Percentiles rank a stretch among this genome's conserved stretches.
Conservation (phyloP, 2,113 vertebrate genomes). For the Indicator maculatus region DNA sequence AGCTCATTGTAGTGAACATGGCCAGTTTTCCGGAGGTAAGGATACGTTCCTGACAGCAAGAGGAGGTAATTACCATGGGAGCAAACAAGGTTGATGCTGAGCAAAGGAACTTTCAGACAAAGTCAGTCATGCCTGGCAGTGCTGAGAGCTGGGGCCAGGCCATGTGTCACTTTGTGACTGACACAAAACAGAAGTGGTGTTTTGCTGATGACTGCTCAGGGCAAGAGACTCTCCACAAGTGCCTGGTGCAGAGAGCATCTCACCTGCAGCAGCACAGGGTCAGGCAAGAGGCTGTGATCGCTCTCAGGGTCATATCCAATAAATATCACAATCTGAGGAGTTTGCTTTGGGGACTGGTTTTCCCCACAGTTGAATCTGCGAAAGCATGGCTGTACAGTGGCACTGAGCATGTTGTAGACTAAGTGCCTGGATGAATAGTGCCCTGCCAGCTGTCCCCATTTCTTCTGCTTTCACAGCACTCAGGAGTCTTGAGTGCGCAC, state of each 20-base stretch:
- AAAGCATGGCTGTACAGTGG: neutral
- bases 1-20: slow-evolving; percentile 93
- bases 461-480: neutral
- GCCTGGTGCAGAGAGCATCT: neutral
- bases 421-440: neutral
- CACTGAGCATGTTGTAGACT: accelerated
- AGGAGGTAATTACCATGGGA: neutral
- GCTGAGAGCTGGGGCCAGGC: neutral
- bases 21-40: slow-evolving; percentile 92
- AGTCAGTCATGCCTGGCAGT: neutral
- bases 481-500: neutral
- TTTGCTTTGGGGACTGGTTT: neutral
- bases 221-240: neutral
- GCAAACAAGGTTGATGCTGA: neutral
- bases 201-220: neutral
- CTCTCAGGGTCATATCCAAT: neutral
- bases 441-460: neutral
- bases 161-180: neutral
- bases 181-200: neutral
- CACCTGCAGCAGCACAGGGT: neutral
- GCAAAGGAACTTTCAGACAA: neutral
- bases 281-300: neutral
- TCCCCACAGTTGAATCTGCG: accelerated
- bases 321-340: too few relatives aligned
- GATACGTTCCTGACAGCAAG: neutral